phyloP scores from a whole-genome alignment of 23 tunicate species.

The Halocynthia aurantium region DNA sequence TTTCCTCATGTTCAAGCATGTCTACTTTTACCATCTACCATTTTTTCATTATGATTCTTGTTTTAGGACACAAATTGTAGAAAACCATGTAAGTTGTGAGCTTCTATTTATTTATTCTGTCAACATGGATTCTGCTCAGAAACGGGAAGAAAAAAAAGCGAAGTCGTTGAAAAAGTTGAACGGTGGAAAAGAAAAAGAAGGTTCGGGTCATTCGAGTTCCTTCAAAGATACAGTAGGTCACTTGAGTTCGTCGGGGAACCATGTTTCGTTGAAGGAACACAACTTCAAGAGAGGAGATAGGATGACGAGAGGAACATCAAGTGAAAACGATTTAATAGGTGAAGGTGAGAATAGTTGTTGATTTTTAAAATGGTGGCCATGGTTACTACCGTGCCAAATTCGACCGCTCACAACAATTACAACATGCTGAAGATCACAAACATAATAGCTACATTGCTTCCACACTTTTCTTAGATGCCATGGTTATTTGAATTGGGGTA shows the following conservation, averaged over 20 bases:
- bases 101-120: background rate
- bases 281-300: background rate
- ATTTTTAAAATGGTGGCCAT: background rate
- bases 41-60: no score
- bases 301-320: conserved; percentile 8
- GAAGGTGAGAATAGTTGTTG: background rate
- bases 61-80: no score
- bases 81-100: no score
- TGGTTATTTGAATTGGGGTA: no score
- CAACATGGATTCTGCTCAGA: conserved; percentile 11
- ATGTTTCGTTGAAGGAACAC: conserved; percentile 9
- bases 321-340: conserved; percentile 7
- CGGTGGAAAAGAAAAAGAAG: conserved; percentile 17
- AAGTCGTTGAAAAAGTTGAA: background rate
- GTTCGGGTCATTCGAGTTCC: background rate
- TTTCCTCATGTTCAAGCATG: no score
- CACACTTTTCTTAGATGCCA: no score
- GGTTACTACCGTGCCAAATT: background rate
- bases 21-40: no score
- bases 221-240: background rate
- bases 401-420: background rate
- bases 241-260: conserved; percentile 6
- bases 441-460: no score
- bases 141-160: conserved; percentile 27
- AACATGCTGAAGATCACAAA: no score